A percentile compares a stretch with the other conserved stretches of the same genome.
phyloP scores from a whole-genome alignment of 2,113 vertebrate species.

The Nettapus auritus region DNA sequence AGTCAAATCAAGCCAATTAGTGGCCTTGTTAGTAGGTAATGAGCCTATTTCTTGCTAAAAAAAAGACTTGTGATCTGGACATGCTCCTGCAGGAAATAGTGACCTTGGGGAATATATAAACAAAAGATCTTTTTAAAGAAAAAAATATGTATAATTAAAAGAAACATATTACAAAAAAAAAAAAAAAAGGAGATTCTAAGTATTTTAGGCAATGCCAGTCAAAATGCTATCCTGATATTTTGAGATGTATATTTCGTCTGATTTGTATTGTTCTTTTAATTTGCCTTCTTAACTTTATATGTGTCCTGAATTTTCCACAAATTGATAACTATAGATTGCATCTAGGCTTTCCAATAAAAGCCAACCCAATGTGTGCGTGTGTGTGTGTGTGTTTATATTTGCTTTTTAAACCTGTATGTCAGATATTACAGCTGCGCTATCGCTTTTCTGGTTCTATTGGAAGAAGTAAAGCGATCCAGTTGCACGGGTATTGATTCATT shows the following conservation, averaged over 20 bases:
- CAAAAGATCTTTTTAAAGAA: conserved; percentile 78
- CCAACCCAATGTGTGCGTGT: conserved; percentile 79
- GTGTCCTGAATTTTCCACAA: conserved; percentile 87
- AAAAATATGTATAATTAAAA: conserved; percentile 74
- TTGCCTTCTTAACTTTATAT: conserved; percentile 87
- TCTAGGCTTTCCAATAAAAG: conserved; percentile 87
- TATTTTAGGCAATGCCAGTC: conserved; percentile 84
- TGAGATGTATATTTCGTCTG: conserved; percentile 87
- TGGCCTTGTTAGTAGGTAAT: conserved; percentile 78
- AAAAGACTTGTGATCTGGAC: conserved; percentile 77
- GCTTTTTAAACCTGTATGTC: conserved; percentile 50
- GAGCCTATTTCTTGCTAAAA: conserved; percentile 81
- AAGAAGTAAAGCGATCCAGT: conserved; percentile 17
- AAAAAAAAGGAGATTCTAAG: conserved; percentile 71
- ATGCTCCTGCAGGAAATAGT: conserved; percentile 81
- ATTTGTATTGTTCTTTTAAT: conserved; percentile 87
- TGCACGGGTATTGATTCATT: conserved; percentile 12
- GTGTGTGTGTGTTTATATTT: conserved; percentile 64
- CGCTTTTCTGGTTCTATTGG: neutral
- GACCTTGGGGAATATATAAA: conserved; percentile 80
- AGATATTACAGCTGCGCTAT: neutral
- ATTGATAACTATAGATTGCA: conserved; percentile 85
- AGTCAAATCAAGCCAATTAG: conserved; percentile 80
- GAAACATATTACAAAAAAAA: conserved; percentile 66
- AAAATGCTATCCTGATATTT: conserved; percentile 85